Base-by-base conservation (phyloP, 1,140 invertebrate species). In the Drosophila nannoptera region DNA sequence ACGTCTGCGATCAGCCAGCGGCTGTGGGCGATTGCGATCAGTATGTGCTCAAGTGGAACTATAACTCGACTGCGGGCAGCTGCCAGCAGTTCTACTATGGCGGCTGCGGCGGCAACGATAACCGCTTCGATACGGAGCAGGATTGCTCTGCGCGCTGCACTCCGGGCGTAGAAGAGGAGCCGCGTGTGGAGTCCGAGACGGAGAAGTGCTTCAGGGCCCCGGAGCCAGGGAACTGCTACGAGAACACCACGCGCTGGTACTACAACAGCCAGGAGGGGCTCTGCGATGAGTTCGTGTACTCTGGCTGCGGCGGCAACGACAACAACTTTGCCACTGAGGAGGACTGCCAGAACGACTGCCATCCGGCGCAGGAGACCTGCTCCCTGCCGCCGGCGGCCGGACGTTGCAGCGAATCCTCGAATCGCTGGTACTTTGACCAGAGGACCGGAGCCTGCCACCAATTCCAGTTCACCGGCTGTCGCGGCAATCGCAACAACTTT, bases 401-500 rank as follows among this genome's bases (percentile, higher is more conserved):
- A 11, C 91, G 91, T n/a, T 92, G 92, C 61, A 77, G 90, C 36
- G 91, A 91, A 35, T 90, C 91, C 38, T 89, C 94, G 14, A 90
- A 90, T 0, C 93, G 94, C 66, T 97, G 92, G 91, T 96, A 94
- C 87, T 97, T 94, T 77, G 94, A 97, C 59, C 77, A 87, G 8
- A 87, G 90, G 4, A 91, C 91, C 3, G 93, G 94, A 43, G 77
- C 90, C n/a, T 96, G 95, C 78, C 88, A 92, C 60, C 91, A 92
- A 74, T 95, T 94, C 76, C 91, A 91, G n/a, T 94, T 94, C 66
- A 93, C 93, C 4, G 93, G 93, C 5, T 94, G 93, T 74, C 92
- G 92, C 66, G 94, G 95, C 29, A 94, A 95, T 90, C 93, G 92
- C 8, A 98, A 98, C 89, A 92, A 95, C 36, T 99, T 98, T 90